Conservation (phyloP, 2,888 invertebrate species). For the Spilosoma lubricipeda region DNA sequence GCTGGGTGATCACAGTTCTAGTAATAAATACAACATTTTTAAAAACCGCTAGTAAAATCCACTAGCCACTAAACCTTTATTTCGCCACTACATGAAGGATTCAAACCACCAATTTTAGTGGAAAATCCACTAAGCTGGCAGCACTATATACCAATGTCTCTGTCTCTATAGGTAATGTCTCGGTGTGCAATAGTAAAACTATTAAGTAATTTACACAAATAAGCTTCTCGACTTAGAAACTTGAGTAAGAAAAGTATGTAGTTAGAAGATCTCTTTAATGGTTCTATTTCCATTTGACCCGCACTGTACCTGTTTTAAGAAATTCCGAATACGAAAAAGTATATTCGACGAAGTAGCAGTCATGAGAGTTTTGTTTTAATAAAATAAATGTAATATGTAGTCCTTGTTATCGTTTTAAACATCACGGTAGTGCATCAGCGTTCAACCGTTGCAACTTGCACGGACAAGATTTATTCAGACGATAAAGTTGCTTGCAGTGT, state of each 20-base stretch:
- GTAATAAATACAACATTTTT: no score
- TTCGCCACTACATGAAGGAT: no score
- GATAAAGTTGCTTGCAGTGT: constrained; percentile 14
- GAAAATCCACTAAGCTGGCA: no score
- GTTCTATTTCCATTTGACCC: no score
- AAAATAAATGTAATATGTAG: not conserved
- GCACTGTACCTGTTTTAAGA: not conserved
- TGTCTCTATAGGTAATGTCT: no score
- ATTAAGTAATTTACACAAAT: not conserved
- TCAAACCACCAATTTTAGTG: no score
- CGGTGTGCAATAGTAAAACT: not conserved
- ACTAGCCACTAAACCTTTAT: no score
- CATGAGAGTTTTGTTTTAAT: not conserved
- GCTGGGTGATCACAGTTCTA: no score
- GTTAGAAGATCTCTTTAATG: not conserved
- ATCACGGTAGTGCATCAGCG: not conserved
- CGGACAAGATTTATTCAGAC: constrained; percentile 1
- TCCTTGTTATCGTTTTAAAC: not conserved
- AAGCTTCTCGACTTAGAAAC: not conserved
- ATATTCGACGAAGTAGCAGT: not conserved
- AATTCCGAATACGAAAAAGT: not conserved
- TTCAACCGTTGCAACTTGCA: not conserved
- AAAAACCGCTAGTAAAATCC: no score
- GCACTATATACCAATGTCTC: no score
- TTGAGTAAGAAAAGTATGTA: not conserved